Conservation (phyloP, 2,888 invertebrate genomes). For the Coremacera marginata region DNA sequence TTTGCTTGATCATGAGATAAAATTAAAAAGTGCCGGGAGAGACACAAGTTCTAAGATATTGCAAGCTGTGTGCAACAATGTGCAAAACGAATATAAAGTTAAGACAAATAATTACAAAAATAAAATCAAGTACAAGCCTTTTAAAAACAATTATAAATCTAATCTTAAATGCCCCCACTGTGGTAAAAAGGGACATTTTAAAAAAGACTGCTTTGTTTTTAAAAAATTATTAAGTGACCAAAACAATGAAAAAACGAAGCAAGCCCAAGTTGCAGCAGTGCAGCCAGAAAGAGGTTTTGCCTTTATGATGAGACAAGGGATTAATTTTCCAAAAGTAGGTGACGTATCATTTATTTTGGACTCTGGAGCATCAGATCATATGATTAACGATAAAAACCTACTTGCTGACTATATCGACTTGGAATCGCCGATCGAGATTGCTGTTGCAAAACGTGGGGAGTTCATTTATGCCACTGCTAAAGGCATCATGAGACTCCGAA, state of each 20-base stretch:
- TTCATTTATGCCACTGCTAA: conserved; percentile 46
- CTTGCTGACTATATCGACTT: conserved; percentile 41
- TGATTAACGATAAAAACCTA: conserved; percentile 48
- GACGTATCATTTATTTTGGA: conserved; percentile 44
- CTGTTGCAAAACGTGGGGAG: conserved; percentile 53
- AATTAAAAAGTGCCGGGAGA: neutral
- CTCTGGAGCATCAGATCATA: conserved; percentile 47
- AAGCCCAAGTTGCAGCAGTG: conserved; percentile 37
- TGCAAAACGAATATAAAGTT: neutral
- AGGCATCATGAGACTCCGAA: conserved; percentile 55
- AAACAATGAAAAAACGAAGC: conserved; percentile 38
- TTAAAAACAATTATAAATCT: neutral
- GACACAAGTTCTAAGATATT: neutral
- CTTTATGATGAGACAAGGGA: conserved; percentile 37
- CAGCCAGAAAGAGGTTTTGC: conserved; percentile 38
- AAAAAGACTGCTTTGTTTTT: neutral
- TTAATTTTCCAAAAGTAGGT: neutral
- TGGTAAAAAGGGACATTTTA: conserved; percentile 13
- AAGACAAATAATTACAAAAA: conserved; percentile 1
- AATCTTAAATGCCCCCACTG: conserved; percentile 9
- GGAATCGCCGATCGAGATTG: conserved; percentile 54
- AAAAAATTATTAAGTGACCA: conserved; percentile 18
- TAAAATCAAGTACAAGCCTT: conserved; percentile 3
- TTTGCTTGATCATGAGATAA: neutral
- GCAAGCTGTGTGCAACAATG: conserved; percentile 4